Conservation (phyloP, 1,140 invertebrate genomes). For the Drosophila sucinea region DNA sequence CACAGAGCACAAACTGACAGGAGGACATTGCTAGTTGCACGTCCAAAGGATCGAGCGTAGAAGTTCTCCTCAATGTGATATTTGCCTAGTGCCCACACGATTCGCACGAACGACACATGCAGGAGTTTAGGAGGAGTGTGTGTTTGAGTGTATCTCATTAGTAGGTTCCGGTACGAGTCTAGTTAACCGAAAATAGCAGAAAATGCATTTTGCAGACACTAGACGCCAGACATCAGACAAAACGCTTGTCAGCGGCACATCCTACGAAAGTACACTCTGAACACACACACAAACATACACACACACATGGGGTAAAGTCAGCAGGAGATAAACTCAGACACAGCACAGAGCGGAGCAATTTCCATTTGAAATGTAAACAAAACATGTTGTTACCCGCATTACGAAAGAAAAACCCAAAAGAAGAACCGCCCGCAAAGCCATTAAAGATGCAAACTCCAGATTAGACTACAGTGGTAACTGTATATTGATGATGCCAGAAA, state of each 20-base stretch:
- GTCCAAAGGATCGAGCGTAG: slow-evolving; percentile 19
- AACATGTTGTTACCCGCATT: slow-evolving; percentile 70
- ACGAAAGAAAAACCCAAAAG: slow-evolving; percentile 48
- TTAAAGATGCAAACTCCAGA: slow-evolving; percentile 53
- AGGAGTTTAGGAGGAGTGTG: neutral
- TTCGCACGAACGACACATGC: slow-evolving; percentile 42
- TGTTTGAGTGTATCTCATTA: slow-evolving; percentile 43
- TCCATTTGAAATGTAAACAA: slow-evolving; percentile 76
- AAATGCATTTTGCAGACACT: slow-evolving; percentile 69
- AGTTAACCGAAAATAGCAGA: slow-evolving; percentile 52
- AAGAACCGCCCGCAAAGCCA: slow-evolving; percentile 41
- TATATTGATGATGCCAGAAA: neutral
- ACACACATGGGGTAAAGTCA: slow-evolving; percentile 19
- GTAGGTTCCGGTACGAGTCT: slow-evolving; percentile 7
- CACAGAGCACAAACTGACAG: slow-evolving; percentile 4
- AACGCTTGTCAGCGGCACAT: slow-evolving; percentile 19
- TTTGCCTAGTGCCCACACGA: slow-evolving; percentile 53
- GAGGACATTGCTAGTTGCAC: slow-evolving; percentile 50
- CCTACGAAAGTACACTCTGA: slow-evolving; percentile 14
- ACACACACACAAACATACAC: slow-evolving; percentile 29
- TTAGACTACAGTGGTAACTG: slow-evolving; percentile 27
- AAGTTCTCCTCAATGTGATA: slow-evolving; percentile 19
- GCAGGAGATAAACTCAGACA: slow-evolving; percentile 45
- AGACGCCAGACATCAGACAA: slow-evolving; percentile 11
- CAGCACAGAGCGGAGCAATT: slow-evolving; percentile 56